A percentile compares a stretch with the other conserved stretches of the same genome.
phyloP scores from a whole-genome alignment of 1,140 invertebrate genomes.

The Brachionus rubens region DNA sequence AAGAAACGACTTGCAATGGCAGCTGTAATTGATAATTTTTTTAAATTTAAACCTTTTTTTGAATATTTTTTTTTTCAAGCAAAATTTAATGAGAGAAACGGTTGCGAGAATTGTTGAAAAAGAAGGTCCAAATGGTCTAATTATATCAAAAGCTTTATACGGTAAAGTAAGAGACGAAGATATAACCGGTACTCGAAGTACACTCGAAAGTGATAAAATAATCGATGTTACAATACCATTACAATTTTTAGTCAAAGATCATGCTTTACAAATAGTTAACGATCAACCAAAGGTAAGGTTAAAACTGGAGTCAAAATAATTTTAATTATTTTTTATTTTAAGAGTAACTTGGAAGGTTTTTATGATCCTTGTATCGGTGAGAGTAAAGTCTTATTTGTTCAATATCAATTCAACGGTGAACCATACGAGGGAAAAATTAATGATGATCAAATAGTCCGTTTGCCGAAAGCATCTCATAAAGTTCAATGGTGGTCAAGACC shows the following conservation, averaged over 20 bases:
- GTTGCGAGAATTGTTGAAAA: conserved; percentile 61
- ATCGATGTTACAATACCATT: conserved; percentile 88
- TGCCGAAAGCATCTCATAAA: conserved; percentile 67
- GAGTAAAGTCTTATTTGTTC: conserved; percentile 79
- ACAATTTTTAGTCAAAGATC: conserved; percentile 87
- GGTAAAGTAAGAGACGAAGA: conserved; percentile 56
- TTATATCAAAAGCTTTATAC: conserved; percentile 79
- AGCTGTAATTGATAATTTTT: conserved; percentile 15
- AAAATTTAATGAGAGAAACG: conserved; percentile 75
- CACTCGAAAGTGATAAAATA: conserved; percentile 63
- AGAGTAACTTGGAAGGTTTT: conserved; percentile 91
- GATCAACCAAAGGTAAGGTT: conserved; percentile 72
- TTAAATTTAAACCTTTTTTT: conserved; percentile 42
- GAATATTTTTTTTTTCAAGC: conserved; percentile 50
- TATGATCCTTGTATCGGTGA: conserved; percentile 92
- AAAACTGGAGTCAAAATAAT: background rate
- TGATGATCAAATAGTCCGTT: conserved; percentile 73
- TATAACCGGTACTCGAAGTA: background rate
- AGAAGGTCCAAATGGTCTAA: conserved; percentile 72
- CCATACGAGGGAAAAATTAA: conserved; percentile 74
- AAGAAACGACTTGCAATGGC: conserved; percentile 36
- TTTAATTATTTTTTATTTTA: conserved; percentile 53
- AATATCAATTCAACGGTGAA: conserved; percentile 78
- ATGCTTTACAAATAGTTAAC: conserved; percentile 77
- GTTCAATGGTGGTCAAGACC: conserved; percentile 43